Evolutionary conservation across 1,140 invertebrate genomes (phyloP), one percentile per base, ranked within the genome.

Genomic region (Rhizoglyphus robini): DNA sequence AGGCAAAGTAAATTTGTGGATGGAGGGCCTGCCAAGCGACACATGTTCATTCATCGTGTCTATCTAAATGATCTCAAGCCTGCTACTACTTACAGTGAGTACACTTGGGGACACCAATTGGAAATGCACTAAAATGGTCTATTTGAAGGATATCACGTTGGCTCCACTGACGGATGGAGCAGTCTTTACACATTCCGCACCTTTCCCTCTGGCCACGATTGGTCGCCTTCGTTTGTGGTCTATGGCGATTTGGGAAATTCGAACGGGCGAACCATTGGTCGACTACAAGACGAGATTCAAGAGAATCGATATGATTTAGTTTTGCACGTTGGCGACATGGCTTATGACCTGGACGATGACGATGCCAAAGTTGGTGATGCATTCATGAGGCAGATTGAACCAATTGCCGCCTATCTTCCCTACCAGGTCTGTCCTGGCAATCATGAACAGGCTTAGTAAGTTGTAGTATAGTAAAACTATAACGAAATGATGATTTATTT

Each of bases 351-450:
- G 87, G 78, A 90, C 76, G 79, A 82, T 1, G 76, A 88, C 64
- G 77, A 90, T 74, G 58, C 5, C 5, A 5, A 11, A 57, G 81
- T 88, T 61, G 90, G 90, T 0, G 88, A 94, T 78, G 83, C 86
- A 75, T 95, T 92, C 75, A 91, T 94, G 88, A 80, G 83, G 31
- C 88, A 90, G 79, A 85, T 95, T 67, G 83, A 93, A 77, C 81
- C 85, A 2, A 79, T 94, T 59, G 88, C 91, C 57, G 88, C 86
- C 36, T 85, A 86, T 76, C 77, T 92, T 65, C 90, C 90, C 1
- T 95, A 95, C 73, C 91, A 92, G 88, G 88, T 87, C 2, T 86
- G 86, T 70, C 83, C 86, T 65, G 90, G 90, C 54, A 94, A 94
- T 75, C 90, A 94, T 69, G 90, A 94, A 76, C 81, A 86, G 72